phyloP scores from a whole-genome alignment of 2,113 vertebrate species.

The Gobio gobio region DNA sequence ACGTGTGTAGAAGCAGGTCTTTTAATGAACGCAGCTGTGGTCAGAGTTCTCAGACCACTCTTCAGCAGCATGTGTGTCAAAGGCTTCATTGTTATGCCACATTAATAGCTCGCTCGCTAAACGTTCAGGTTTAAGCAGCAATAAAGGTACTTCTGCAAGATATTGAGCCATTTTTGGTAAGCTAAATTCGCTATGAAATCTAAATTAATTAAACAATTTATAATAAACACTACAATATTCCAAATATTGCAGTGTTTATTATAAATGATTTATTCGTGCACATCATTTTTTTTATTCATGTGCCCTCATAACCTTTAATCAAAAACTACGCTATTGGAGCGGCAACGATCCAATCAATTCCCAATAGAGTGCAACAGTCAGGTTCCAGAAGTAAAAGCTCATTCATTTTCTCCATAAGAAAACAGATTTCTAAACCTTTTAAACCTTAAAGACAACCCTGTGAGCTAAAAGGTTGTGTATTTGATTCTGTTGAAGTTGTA shows the following conservation, averaged over 20 bases:
- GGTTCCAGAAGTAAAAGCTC: no score
- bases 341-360: background rate
- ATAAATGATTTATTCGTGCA: background rate
- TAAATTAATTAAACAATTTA: background rate
- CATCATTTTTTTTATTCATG: background rate
- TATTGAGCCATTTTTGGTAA: background rate
- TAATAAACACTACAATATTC: no score
- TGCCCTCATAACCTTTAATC: background rate
- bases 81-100: background rate
- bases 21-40: slow-evolving; percentile 33
- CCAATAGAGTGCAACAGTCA: background rate
- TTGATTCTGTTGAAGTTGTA: no score
- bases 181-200: background rate
- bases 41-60: slow-evolving; percentile 49
- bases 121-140: background rate
- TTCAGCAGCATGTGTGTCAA: slow-evolving; percentile 12
- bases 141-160: background rate
- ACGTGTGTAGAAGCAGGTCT: background rate
- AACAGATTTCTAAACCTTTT: no score
- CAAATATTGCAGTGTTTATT: background rate
- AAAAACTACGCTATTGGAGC: no score
- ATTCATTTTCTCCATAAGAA: no score
- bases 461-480: no score
- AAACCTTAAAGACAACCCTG: no score
- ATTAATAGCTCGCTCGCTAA: background rate